Conservation (phyloP, 2,888 invertebrate species). For the Thera obeliscata region DNA sequence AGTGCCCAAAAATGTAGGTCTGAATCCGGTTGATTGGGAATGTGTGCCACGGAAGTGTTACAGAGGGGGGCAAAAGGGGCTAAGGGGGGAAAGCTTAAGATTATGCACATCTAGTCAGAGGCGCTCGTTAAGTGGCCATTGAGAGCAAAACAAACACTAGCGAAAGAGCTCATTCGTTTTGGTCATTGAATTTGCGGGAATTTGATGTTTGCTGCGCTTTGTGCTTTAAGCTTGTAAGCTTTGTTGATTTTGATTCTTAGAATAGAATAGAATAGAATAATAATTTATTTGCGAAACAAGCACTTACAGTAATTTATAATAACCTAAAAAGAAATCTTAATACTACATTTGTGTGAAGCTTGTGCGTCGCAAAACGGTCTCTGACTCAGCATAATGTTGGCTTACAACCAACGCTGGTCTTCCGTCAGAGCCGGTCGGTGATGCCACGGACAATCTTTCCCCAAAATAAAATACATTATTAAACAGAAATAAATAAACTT, state of each 20-base stretch:
- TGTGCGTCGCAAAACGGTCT: too few relatives aligned
- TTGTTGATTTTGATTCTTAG: constrained; percentile 1
- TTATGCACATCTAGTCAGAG: constrained; percentile 59
- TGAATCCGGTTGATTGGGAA: constrained; percentile 77
- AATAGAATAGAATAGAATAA: too few relatives aligned
- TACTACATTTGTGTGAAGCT: too few relatives aligned
- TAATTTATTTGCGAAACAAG: too few relatives aligned
- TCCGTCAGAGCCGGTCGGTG: too few relatives aligned
- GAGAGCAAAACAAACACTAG: constrained; percentile 37
- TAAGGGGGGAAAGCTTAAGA: constrained; percentile 49
- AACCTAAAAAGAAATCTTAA: too few relatives aligned
- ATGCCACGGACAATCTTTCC: too few relatives aligned
- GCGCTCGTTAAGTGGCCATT: constrained; percentile 44
- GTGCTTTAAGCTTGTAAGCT: neutral
- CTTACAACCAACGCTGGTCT: too few relatives aligned
- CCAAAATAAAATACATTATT: too few relatives aligned
- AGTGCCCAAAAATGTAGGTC: constrained; percentile 70
- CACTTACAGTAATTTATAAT: too few relatives aligned
- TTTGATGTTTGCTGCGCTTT: constrained; percentile 11
- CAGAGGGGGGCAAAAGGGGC: constrained; percentile 49
- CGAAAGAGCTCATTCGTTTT: constrained; percentile 22
- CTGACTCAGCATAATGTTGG: too few relatives aligned
- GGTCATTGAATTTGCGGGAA: constrained; percentile 25
- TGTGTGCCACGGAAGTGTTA: constrained; percentile 73
- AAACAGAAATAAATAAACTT: too few relatives aligned